Base-by-base conservation (phyloP, 1,140 invertebrate genomes). In the Ericerus pela region DNA sequence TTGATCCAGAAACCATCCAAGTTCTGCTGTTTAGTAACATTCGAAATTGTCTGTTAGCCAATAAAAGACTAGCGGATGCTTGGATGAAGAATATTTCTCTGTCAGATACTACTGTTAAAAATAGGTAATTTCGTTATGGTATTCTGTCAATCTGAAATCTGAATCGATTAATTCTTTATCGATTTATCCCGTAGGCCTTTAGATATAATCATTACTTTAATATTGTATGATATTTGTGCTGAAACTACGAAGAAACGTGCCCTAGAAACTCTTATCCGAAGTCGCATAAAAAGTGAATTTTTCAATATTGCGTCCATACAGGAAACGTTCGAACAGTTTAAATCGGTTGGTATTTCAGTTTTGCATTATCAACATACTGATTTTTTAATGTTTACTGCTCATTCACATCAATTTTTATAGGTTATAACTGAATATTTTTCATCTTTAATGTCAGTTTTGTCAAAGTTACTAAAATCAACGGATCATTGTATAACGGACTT, bases 31-130 rank as follows among this genome's bases (percentile, higher is more conserved):
- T 59, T 28, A 56, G 24, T 31, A 27, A 51, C 18, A 59, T 59
- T 2, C 28, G 55, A 30, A 51, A 59, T 59, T 37, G 36, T 54
- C 52, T 64, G 24, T 53, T 64, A 16, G 56, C 56, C 37, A 59
- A 58, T 11, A 61, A 60, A 41, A 31, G 57, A 31, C 53, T 64
- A 22, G 55, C 61, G 1, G 58, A 59, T 27, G 54, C 58, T 43
- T 64, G 63, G 63, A 37, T 61, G 2, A 64, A 63, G 20, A 63
- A 60, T 54, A 64, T 64, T 43, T 52, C 51, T n/a, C 60, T 59
- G 36, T 16, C 60, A 18, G 54, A 56, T 36, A 51, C 52, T 38
- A 20, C 52, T 55, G 26, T 16, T 27, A 43, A 56, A 30, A 59
- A 63, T 29, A 63, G 61, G 63, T 64, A 58, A 58, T 14, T 10